Conservation (phyloP, 2,888 invertebrate genomes). For the Dryomyza anilis region DNA sequence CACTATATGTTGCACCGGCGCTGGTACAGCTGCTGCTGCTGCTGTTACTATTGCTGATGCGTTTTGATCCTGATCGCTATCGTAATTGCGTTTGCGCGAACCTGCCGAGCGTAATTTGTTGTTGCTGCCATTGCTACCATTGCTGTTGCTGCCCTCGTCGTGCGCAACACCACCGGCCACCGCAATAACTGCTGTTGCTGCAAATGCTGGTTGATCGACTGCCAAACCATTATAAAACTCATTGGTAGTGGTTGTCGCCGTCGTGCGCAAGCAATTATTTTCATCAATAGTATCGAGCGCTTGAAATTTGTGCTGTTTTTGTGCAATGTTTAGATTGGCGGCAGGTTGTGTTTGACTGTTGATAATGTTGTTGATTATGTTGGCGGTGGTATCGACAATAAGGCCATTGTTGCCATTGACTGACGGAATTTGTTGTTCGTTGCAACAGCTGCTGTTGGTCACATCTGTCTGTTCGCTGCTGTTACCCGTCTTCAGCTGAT, state of each 20-base stretch:
- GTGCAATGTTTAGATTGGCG: conserved; percentile 27
- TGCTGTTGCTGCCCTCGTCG: conserved; percentile 38
- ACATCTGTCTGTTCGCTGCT: conserved; percentile 29
- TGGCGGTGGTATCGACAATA: conserved; percentile 21
- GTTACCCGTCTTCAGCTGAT: conserved; percentile 47
- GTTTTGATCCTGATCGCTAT: conserved; percentile 35
- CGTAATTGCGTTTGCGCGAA: conserved; percentile 56
- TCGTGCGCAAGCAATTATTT: conserved; percentile 42
- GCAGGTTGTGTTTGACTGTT: conserved; percentile 23
- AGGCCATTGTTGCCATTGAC: conserved; percentile 18
- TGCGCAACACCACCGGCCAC: conserved; percentile 11
- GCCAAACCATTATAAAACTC: conserved; percentile 38
- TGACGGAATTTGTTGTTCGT: conserved; percentile 11
- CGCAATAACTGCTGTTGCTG: not conserved
- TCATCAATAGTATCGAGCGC: conserved; percentile 51
- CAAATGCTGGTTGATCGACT: conserved; percentile 3
- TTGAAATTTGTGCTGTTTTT: conserved; percentile 35
- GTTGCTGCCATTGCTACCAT: conserved; percentile 35
- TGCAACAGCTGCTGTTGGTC: conserved; percentile 9
- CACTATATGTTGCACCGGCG: conserved; percentile 31
- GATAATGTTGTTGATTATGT: conserved; percentile 32
- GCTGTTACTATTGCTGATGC: conserved; percentile 24
- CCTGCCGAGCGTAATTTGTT: conserved; percentile 40
- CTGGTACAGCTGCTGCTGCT: conserved; percentile 21
- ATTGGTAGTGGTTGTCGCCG: conserved; percentile 32